Percentiles rank a stretch among this genome's conserved stretches.
Evolutionary conservation across 2,888 invertebrate genomes (phyloP).

Genomic region (Standfussiana lucernea): DNA sequence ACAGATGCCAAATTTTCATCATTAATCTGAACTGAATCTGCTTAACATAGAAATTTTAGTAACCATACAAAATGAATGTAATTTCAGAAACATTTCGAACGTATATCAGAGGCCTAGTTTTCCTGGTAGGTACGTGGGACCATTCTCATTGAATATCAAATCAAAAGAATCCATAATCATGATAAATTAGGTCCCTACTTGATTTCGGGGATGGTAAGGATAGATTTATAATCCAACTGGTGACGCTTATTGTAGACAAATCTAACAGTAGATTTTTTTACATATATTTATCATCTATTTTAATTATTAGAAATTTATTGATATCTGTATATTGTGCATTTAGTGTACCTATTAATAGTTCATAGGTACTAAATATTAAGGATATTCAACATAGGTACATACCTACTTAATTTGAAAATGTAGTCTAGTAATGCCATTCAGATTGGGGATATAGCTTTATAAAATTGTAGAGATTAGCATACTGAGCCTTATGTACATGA

Average conservation of each 20-base stretch:
- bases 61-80: slow-evolving; percentile 52
- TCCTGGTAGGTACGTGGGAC: slow-evolving; percentile 87
- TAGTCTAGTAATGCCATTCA: slow-evolving; percentile 83
- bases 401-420: slow-evolving; percentile 71
- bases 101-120: slow-evolving; percentile 82
- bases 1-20: slow-evolving; percentile 74
- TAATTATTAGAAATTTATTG: slow-evolving; percentile 78
- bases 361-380: slow-evolving; percentile 73
- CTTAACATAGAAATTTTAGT: slow-evolving; percentile 60
- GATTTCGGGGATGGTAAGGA: slow-evolving; percentile 83
- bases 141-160: slow-evolving; percentile 88
- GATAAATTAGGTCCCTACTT: slow-evolving; percentile 81
- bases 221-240: slow-evolving; percentile 84
- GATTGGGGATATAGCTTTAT: slow-evolving; percentile 93
- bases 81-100: slow-evolving; percentile 58
- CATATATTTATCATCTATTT: slow-evolving; percentile 84
- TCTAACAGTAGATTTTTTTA: slow-evolving; percentile 86
- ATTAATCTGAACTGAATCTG: slow-evolving; percentile 63
- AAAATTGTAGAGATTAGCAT: slow-evolving; percentile 86
- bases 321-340: slow-evolving; percentile 88
- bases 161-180: slow-evolving; percentile 85
- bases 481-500: slow-evolving; percentile 82
- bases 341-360: slow-evolving; percentile 76
- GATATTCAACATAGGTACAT: slow-evolving; percentile 66
- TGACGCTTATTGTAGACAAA: slow-evolving; percentile 88